Base-by-base conservation (phyloP, 2,888 invertebrate genomes). In the Bellardia pandia region DNA sequence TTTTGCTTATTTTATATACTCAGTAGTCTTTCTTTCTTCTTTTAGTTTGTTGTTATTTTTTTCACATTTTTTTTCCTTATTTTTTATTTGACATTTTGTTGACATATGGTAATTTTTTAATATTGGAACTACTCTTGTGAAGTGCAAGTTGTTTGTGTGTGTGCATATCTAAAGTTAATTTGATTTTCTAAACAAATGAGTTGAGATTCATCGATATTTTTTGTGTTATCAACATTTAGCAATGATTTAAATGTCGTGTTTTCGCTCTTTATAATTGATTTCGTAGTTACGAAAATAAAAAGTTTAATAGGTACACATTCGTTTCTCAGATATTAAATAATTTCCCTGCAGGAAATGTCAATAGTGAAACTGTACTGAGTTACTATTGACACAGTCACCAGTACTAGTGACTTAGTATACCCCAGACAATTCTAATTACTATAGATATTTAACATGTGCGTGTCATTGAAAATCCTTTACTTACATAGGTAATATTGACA, bases 11-110 rank as follows among this genome's bases (percentile, higher is more conserved):
- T 64, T 23, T 11, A 0, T 14, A 2, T 69, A 33, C 48, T 48
- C 48, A 69, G 14, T 51, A 51, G 30, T 69, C 53, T 53, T 53
- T 71, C 9, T 53, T 33, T n/a, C 8, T 40, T 33, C 56, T 13
- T 56, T 58, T 42, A 66, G 16, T 66, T 58, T 45, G 56, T 78
- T 45, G 16, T 23, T 48, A 2, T 68, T 66, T 69, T 51, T 51
- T 16, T 51, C 23, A 2, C 8, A 30, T 69, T 13, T 6, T 13
- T 6, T 69, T 69, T 66, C 33, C 16, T 37, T 37, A 37, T 37
- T 45, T 13, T 45, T 45, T 13, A n/a, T 58, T 48, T 69, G 69
- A 69, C 69, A 60, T 78, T 79, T 79, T 71, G 71, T 71, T 79
- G 62, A 62, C 71, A 62, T 62, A 79, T 62, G 71, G 37, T 40